Evolutionary conservation across 2,113 vertebrate genomes (phyloP).

Genomic region (Echinops telfairi): DNA sequence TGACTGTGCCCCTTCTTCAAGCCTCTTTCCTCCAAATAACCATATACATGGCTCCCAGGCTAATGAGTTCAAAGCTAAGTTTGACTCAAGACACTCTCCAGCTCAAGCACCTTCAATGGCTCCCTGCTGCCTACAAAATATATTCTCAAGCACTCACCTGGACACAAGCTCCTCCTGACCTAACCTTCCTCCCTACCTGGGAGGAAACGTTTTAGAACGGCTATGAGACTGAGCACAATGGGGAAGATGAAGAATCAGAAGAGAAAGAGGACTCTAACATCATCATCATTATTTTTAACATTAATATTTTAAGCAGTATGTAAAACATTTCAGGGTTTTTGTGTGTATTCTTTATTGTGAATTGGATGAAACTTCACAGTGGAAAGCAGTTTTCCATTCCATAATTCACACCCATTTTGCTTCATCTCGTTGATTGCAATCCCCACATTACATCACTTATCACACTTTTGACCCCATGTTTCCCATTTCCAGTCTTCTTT

Average conservation of each 20-base stretch:
- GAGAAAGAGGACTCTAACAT: too few relatives aligned
- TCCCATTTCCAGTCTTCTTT: too few relatives aligned
- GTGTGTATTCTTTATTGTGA: too few relatives aligned
- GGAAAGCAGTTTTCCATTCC: too few relatives aligned
- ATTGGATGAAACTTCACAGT: too few relatives aligned
- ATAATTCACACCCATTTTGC: too few relatives aligned
- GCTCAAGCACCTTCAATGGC: background rate
- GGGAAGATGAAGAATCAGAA: background rate
- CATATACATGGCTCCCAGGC: background rate
- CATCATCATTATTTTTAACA: too few relatives aligned
- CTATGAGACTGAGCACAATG: background rate
- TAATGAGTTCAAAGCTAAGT: constrained; percentile 9
- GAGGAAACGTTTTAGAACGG: background rate
- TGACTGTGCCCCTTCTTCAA: background rate
- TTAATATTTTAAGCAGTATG: too few relatives aligned
- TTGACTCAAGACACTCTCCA: background rate
- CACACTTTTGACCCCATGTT: too few relatives aligned
- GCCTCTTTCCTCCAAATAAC: background rate
- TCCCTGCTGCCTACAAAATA: background rate
- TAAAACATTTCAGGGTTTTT: too few relatives aligned
- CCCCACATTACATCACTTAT: too few relatives aligned
- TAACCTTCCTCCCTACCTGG: background rate
- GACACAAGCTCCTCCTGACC: background rate
- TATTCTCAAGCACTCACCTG: background rate
- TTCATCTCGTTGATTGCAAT: too few relatives aligned